Evolutionary conservation across 1,140 invertebrate species (phyloP), one percentile per base, ranked within the genome.

Genomic region (Heliconius himera): DNA sequence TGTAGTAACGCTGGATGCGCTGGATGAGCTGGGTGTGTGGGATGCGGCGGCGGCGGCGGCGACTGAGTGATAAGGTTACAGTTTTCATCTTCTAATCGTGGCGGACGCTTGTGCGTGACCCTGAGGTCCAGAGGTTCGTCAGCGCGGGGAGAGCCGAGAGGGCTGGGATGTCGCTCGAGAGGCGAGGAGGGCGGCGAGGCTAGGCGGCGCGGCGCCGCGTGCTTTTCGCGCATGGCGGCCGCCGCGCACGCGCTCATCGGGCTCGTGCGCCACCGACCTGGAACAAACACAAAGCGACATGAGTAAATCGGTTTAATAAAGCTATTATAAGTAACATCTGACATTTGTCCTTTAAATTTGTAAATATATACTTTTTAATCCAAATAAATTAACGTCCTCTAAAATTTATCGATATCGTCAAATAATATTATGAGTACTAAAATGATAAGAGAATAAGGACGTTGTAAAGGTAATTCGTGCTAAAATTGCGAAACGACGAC

Each of bases 81-180:
- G 89, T 98, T 98, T 89, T 98, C 97, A 91, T 98, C 97, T 85
- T 97, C 96, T 8, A 97, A 85, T 18, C 96, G 93, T 82, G 90
- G 90, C 29, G 94, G 90, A 88, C 97, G 97, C 87, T 98, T 98
- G 89, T 97, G 96, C 70, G 97, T 97, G 70, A 98, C 95, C 80
- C 97, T 96, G 13, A 98, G 95, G 90, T 98, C 98, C 70, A 98
- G 93, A 3, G 98, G 98, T 87, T 97, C 97, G 82, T 97, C 97
- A 36, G 95, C 89, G 76, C 94, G 94, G 54, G 95, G 86, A 75
- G 93, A 86, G 92, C 95, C 86, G 22, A 92, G 89, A 11, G 91
- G 92, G 83, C 89, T 91, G 84, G 85, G 84, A 85, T 85, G 88
- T 76, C 78, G 86, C 41, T 89, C 89, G 36, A 84, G 90, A 36